A percentile compares a stretch with the other conserved stretches of the same genome.
These are phyloP conservation scores for Drosophila kurseongensis DNA, from an alignment of 1,140 invertebrate genomes.

Conservation along the genomic window DNA sequence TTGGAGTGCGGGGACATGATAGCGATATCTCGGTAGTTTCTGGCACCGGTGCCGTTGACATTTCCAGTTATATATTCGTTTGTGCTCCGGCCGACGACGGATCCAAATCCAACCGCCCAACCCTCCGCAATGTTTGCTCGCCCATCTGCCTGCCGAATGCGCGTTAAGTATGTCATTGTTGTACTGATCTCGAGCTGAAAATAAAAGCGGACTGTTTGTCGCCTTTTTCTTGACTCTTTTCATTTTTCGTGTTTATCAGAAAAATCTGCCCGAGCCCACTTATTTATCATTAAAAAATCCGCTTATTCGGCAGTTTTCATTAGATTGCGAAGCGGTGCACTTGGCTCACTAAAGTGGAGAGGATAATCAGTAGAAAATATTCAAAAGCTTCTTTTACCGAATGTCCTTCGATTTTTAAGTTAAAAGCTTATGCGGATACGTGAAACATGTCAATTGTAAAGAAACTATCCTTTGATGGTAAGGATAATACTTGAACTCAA, in stretches of 20 bases:
- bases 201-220: constrained; percentile 58
- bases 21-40: constrained; percentile 36
- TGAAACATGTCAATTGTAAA: constrained; percentile 53
- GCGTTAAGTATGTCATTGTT: constrained; percentile 80
- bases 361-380: not conserved
- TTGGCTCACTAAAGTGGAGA: constrained; percentile 32
- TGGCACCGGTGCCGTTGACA: constrained; percentile 47
- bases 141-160: constrained; percentile 57
- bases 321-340: constrained; percentile 72
- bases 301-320: constrained; percentile 74
- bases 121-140: constrained; percentile 21
- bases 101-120: constrained; percentile 11
- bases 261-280: constrained; percentile 54
- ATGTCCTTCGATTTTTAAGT: constrained; percentile 13
- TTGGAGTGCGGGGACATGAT: not conserved
- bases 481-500: constrained; percentile 15
- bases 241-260: constrained; percentile 78
- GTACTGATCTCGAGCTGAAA: constrained; percentile 56
- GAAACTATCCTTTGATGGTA: constrained; percentile 76
- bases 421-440: constrained; percentile 12
- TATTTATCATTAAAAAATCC: constrained; percentile 75
- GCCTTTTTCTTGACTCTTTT: constrained; percentile 76
- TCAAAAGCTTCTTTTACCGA: too few species aligned
- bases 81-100: constrained; percentile 6
- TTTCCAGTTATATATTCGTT: constrained; percentile 48